Base-by-base conservation (phyloP, 2,888 invertebrate genomes). In the Pomacea canaliculata region DNA sequence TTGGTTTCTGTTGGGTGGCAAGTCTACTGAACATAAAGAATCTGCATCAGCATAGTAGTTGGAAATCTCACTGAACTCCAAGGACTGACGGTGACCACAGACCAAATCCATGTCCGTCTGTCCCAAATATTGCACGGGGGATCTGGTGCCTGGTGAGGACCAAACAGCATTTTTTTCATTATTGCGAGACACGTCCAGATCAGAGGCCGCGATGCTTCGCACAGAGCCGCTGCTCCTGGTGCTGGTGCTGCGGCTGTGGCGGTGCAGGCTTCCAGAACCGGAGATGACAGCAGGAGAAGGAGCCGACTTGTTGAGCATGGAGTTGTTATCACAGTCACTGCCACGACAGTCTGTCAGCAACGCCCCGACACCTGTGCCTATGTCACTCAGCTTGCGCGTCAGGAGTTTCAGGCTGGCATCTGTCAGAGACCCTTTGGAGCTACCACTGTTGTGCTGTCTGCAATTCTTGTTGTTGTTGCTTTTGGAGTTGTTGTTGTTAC, bases 51-150 rank as follows among this genome's bases (percentile, higher is more conserved):
- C 77, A 79, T 78, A 70, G 78, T 78, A 76, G 80, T 82, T 46
- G 10, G 80, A 80, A 48, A 84, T 81, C 72, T 84, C 78, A 13
- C 83, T 79, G 71, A 83, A 78, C 66, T 83, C 83, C 46, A 79
- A 23, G 13, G 71, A 77, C 23, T 69, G 68, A 13, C 59, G 60
- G 27, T 23, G 62, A 56, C 76, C 60, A 46, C 73, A 37, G 63
- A 65, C 62, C 63, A 70, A 77, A 12, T 73, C 80, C 7, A 63
- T 67, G 69, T 80, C 79, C 46, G 69, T 70, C 23, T 78, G 76
- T 19, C 76, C 79, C 9, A 77, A 66, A 62, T 77, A 81, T 65
- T 75, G 78, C 67, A 78, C 74, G 19, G 75, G 70, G n/a, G 67
- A 76, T 16, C 46, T n/a, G 66, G 72, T 49, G 18, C 56, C 71